Evolutionary conservation across 1,140 invertebrate genomes (phyloP).

Genomic region (Philotrypesis tridentata): DNA sequence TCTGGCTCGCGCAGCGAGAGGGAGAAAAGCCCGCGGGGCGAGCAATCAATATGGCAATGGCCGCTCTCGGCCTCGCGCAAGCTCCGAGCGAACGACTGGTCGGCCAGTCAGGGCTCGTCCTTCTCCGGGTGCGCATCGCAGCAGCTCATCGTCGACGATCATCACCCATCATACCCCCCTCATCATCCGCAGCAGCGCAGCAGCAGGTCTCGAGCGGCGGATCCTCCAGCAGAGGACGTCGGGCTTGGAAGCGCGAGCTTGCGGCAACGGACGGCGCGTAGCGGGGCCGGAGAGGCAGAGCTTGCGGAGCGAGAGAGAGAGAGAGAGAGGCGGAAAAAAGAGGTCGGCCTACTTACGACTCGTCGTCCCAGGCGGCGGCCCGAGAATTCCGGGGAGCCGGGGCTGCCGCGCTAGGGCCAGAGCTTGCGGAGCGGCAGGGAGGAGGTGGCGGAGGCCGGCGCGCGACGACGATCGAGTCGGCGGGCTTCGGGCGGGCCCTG

Average conservation of each 20-base stretch:
- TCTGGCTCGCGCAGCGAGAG: too few species aligned
- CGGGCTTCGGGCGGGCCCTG: conserved; percentile 63
- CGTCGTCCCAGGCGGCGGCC: background rate
- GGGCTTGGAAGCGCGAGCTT: too few species aligned
- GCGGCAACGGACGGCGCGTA: too few species aligned
- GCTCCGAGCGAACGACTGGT: conserved; percentile 45
- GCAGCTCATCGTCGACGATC: background rate
- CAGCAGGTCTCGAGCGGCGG: too few species aligned
- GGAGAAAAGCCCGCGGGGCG: background rate
- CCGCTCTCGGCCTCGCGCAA: conserved; percentile 64
- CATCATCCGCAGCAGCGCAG: conserved; percentile 20
- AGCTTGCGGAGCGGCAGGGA: too few species aligned
- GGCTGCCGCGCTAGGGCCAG: background rate
- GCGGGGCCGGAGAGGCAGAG: too few species aligned
- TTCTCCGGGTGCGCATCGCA: conserved; percentile 55
- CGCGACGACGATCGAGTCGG: conserved; percentile 68
- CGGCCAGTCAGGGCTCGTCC: conserved; percentile 54
- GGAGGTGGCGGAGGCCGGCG: too few species aligned
- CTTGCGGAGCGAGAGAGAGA: too few species aligned
- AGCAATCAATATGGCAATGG: conserved; percentile 71
- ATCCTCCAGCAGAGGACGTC: background rate
- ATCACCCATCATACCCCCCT: conserved; percentile 2
- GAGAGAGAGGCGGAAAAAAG: background rate
- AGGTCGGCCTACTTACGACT: background rate
- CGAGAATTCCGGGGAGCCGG: background rate